phyloP scores from a whole-genome alignment of 30 jellyfish, hydroid and myxozoan genomes.

The Sanderia malayensis region DNA sequence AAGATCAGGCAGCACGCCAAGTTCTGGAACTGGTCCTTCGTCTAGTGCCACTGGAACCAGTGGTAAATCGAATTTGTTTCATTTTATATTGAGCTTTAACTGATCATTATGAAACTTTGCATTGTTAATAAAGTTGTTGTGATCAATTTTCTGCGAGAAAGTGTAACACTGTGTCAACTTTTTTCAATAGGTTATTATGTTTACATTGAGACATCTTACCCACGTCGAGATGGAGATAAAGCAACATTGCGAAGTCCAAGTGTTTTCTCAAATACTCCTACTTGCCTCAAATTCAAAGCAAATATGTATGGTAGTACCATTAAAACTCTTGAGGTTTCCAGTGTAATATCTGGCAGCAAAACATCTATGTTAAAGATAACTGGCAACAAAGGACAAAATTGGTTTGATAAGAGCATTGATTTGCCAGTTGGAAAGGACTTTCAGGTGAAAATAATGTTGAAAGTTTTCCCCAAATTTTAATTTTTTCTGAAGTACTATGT shows the following conservation, averaged over 20 bases:
- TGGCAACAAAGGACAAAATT: slow-evolving; percentile 46
- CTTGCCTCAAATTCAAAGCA: slow-evolving; percentile 44
- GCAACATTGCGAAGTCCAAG: slow-evolving; percentile 47
- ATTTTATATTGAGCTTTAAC: too few relatives aligned
- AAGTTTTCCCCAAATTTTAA: too few relatives aligned
- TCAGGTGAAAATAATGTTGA: too few relatives aligned
- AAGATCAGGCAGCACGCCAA: slow-evolving; percentile 46
- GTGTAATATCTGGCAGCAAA: background rate
- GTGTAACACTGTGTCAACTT: too few relatives aligned
- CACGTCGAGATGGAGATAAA: slow-evolving; percentile 34
- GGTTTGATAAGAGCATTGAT: slow-evolving; percentile 11
- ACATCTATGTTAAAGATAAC: background rate
- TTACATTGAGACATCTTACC: slow-evolving; percentile 57
- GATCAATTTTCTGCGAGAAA: too few relatives aligned
- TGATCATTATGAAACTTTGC: too few relatives aligned
- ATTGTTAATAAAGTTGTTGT: too few relatives aligned
- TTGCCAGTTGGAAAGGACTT: slow-evolving; percentile 41
- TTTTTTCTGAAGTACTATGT: too few relatives aligned
- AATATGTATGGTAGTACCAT: slow-evolving; percentile 31
- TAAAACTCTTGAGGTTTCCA: slow-evolving; percentile 7
- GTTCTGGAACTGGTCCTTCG: slow-evolving; percentile 44
- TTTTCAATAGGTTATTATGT: slow-evolving; percentile 20
- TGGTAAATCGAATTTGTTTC: too few relatives aligned
- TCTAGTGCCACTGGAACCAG: slow-evolving; percentile 32
- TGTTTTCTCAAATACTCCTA: background rate